Evolutionary conservation across 2,797 vertebrate species (phyloP).

Genomic region (Xiphorhynchus erythropygius): DNA sequence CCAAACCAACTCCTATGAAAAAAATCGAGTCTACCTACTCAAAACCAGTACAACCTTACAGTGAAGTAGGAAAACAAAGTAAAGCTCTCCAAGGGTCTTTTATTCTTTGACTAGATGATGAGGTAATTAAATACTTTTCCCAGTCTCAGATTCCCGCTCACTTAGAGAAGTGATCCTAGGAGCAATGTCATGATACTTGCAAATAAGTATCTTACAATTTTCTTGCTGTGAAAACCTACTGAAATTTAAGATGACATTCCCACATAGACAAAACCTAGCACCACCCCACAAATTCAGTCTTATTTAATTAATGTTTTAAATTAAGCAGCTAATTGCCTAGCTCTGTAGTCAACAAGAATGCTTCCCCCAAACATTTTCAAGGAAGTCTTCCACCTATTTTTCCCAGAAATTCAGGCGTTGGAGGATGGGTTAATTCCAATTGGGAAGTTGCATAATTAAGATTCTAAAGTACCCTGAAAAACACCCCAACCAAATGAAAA

Average conservation of each 20-base stretch:
- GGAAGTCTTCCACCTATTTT: background rate
- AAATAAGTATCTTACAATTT: background rate
- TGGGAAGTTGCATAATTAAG: background rate
- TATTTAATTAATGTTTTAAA: background rate
- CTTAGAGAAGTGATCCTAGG: background rate
- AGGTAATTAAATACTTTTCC: background rate
- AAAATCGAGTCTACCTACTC: background rate
- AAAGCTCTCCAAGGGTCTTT: background rate
- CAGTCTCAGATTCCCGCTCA: background rate
- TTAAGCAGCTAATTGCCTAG: background rate
- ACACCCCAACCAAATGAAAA: accelerated
- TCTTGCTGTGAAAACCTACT: background rate
- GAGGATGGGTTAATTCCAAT: background rate
- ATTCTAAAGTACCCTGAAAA: background rate
- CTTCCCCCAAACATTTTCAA: background rate
- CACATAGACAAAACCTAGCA: background rate
- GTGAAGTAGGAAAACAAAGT: background rate
- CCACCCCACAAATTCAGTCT: accelerated
- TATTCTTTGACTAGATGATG: background rate
- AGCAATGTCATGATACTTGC: background rate
- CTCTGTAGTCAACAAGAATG: background rate
- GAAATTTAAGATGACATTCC: background rate
- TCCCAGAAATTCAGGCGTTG: background rate
- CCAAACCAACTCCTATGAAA: background rate
- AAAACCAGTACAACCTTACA: background rate